phyloP scores from a whole-genome alignment of 2,113 vertebrate genomes.

The Sarotherodon lohbergeri region DNA sequence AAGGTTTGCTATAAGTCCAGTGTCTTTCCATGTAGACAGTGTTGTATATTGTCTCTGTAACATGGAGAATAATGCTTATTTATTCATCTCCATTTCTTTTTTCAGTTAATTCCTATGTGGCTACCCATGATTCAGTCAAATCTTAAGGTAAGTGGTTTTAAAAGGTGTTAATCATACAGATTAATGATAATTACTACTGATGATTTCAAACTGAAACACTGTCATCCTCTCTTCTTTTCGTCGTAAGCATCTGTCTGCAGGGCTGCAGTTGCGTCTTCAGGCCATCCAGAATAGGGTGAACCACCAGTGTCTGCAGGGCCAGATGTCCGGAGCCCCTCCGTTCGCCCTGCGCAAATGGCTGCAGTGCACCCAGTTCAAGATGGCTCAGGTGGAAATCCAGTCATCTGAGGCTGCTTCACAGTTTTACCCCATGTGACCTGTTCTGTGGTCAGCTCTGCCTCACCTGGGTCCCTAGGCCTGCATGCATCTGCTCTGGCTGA shows the following conservation, averaged over 20 bases:
- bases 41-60: neutral
- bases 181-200: neutral
- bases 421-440: slow-evolving; percentile 94
- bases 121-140: slow-evolving; percentile 98
- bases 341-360: slow-evolving; percentile 93
- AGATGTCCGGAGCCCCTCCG: slow-evolving; percentile 76
- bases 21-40: neutral
- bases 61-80: neutral
- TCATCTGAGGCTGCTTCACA: slow-evolving; percentile 97
- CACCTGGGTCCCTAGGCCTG: slow-evolving; percentile 2
- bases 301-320: slow-evolving; percentile 87
- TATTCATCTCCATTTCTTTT: slow-evolving; percentile 27
- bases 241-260: slow-evolving; percentile 89
- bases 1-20: slow-evolving; percentile 77
- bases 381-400: slow-evolving; percentile 99
- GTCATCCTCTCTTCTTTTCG: neutral
- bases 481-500: neutral
- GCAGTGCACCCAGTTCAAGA: slow-evolving; percentile 97
- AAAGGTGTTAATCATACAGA: neutral
- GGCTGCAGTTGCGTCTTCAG: slow-evolving; percentile 94
- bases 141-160: slow-evolving; percentile 81
- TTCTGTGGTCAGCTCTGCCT: neutral
- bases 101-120: slow-evolving; percentile 98
- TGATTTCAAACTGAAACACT: neutral
- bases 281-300: slow-evolving; percentile 97